These are phyloP conservation scores for Siniperca knerii DNA, from an alignment of 2,113 vertebrate species.

Conservation along the genomic window DNA sequence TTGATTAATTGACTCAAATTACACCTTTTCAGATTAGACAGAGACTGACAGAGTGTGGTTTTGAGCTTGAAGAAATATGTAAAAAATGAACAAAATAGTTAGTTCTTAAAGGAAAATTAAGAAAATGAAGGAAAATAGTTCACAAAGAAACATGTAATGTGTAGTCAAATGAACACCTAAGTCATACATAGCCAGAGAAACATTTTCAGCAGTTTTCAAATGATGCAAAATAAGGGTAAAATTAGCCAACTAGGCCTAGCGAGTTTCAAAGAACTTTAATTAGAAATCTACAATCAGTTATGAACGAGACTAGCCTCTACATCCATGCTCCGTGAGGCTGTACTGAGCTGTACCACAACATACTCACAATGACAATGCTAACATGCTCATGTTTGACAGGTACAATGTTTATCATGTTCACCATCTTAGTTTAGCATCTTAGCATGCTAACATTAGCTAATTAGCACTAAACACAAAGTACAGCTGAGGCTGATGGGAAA, in stretches of 20 bases:
- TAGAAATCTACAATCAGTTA: background rate
- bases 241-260: background rate
- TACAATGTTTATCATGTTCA: background rate
- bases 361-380: background rate
- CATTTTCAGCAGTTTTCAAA: background rate
- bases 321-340: background rate
- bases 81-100: background rate
- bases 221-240: background rate
- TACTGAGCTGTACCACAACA: background rate
- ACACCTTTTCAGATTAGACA: constrained; percentile 23
- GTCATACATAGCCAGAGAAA: background rate
- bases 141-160: too few species aligned
- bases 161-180: background rate
- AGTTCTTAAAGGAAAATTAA: background rate
- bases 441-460: too few species aligned
- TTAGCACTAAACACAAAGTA: too few species aligned
- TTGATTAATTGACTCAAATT: constrained; percentile 38
- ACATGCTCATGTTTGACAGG: background rate
- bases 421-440: background rate
- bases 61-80: background rate
- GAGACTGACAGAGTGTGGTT: background rate
- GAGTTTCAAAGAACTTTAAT: background rate
- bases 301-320: background rate
- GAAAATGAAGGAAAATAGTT: background rate
- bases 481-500: too few species aligned